Evolutionary conservation across 1,140 invertebrate genomes (phyloP).

Genomic region (Armadillidium nasatum): DNA sequence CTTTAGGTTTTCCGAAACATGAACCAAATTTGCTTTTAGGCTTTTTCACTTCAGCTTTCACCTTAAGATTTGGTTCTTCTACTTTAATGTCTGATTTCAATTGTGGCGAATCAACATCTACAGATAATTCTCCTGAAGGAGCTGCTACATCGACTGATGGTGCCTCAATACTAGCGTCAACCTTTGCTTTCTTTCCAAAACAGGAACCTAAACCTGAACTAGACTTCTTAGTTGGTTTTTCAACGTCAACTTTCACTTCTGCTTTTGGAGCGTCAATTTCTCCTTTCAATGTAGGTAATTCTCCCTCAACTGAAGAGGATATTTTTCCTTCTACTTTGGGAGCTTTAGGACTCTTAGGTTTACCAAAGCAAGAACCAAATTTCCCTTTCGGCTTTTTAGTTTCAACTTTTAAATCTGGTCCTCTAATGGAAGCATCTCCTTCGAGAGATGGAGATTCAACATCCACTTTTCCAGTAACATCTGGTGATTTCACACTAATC

Average conservation of each 20-base stretch:
- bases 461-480: slow-evolving; percentile 21
- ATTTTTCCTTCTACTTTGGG: slow-evolving; percentile 21
- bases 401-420: slow-evolving; percentile 21
- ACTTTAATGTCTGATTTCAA: slow-evolving; percentile 8
- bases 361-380: slow-evolving; percentile 36
- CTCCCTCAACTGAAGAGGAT: slow-evolving; percentile 19
- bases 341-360: slow-evolving; percentile 28
- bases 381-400: slow-evolving; percentile 25
- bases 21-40: slow-evolving; percentile 27
- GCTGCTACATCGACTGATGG: slow-evolving; percentile 17
- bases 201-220: slow-evolving; percentile 36
- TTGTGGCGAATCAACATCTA: background rate
- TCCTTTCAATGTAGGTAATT: slow-evolving; percentile 21
- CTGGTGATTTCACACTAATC: slow-evolving; percentile 17
- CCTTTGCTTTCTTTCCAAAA: slow-evolving; percentile 19
- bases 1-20: slow-evolving; percentile 32
- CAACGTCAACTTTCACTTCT: slow-evolving; percentile 21
- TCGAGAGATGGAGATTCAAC: slow-evolving; percentile 25
- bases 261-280: slow-evolving; percentile 16
- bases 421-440: slow-evolving; percentile 16
- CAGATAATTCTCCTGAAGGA: slow-evolving; percentile 14
- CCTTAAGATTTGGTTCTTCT: slow-evolving; percentile 23
- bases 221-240: slow-evolving; percentile 7
- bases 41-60: background rate
- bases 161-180: slow-evolving; percentile 23